phyloP scores from a whole-genome alignment of 2,888 invertebrate species.

The Drosophila yooni region DNA sequence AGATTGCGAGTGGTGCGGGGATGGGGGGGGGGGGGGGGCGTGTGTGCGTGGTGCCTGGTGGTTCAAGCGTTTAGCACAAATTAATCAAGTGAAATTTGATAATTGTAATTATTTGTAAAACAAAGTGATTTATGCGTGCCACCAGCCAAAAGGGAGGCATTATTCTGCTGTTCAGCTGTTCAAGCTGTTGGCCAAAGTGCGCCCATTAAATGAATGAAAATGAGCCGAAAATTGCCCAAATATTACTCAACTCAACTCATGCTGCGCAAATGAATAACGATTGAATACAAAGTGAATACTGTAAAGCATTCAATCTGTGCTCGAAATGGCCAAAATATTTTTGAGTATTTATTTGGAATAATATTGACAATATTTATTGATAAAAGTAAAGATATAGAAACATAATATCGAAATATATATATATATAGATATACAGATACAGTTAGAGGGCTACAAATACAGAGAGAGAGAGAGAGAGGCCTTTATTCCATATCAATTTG shows the following conservation, averaged over 20 bases:
- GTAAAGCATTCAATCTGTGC: neutral
- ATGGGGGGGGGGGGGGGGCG: too few species aligned
- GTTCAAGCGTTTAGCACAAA: constrained; percentile 31
- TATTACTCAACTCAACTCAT: neutral
- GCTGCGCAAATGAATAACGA: neutral
- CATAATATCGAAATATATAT: too few species aligned
- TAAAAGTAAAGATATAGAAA: too few species aligned
- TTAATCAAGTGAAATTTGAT: constrained; percentile 72
- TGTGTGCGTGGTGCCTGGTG: neutral
- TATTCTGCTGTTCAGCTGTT: neutral
- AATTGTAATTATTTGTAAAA: constrained; percentile 52
- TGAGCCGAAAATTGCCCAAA: neutral
- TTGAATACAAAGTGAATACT: neutral
- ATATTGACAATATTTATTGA: too few species aligned
- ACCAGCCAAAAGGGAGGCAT: neutral
- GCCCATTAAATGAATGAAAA: neutral
- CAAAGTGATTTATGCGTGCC: constrained; percentile 40
- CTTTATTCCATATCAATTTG: neutral
- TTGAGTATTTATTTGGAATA: neutral
- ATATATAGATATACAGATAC: neutral
- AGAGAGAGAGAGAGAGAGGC: too few species aligned
- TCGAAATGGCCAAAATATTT: neutral
- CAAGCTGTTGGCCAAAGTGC: neutral
- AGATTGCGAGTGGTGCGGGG: constrained; percentile 6
- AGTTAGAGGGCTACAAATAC: neutral